These are phyloP conservation scores for Merops nubicus DNA, from an alignment of 2,113 vertebrate genomes.

Conservation along the genomic window DNA sequence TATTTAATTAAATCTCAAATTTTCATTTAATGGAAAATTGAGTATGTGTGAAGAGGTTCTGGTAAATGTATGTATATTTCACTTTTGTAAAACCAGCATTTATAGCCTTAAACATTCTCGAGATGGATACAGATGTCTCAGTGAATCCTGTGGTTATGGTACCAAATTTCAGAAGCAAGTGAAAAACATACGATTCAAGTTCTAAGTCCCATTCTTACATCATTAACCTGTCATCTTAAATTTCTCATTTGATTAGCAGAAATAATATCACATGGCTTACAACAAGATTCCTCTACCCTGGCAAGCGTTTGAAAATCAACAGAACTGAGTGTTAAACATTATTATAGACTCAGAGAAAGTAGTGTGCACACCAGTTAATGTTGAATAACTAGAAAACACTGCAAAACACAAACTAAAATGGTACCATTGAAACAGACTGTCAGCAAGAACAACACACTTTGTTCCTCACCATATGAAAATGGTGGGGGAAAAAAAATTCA, in stretches of 20 bases:
- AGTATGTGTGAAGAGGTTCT: background rate
- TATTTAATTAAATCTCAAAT: background rate
- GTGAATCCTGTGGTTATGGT: background rate
- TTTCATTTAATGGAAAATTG: conserved; percentile 7
- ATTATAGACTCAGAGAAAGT: background rate
- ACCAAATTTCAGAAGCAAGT: background rate
- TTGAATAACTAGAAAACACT: background rate
- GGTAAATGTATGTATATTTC: background rate
- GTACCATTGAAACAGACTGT: background rate
- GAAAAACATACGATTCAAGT: background rate
- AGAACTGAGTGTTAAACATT: background rate
- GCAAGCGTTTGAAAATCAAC: background rate
- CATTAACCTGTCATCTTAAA: background rate
- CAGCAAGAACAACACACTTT: background rate
- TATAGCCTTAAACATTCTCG: background rate
- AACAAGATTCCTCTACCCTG: background rate
- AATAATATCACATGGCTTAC: background rate
- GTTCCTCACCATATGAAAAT: background rate
- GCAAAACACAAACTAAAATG: background rate
- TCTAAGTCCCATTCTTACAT: background rate
- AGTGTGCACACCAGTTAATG: background rate
- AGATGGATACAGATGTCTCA: background rate
- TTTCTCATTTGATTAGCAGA: background rate
- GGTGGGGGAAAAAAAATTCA: background rate
- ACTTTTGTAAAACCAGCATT: background rate